phyloP scores from a whole-genome alignment of 2,888 invertebrate genomes.

The Polymixis flavicincta region DNA sequence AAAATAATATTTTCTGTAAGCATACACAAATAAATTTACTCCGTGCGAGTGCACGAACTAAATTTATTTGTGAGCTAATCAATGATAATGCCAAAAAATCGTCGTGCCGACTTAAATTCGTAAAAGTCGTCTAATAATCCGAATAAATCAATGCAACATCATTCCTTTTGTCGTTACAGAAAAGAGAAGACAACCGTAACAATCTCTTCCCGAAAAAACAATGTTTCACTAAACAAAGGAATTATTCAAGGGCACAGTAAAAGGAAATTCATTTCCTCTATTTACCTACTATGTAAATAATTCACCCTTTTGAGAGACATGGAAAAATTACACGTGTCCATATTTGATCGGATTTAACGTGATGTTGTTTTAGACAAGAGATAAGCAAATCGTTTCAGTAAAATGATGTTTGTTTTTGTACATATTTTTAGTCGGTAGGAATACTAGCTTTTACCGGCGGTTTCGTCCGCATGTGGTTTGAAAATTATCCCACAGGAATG shows the following conservation, averaged over 20 bases:
- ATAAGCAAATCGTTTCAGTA: slow-evolving; percentile 16
- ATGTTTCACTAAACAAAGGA: slow-evolving; percentile 32
- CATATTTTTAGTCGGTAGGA: too few relatives aligned
- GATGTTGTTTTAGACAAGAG: slow-evolving; percentile 4
- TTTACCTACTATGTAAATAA: slow-evolving; percentile 46
- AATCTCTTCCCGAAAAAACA: slow-evolving; percentile 3
- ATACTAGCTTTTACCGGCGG: too few relatives aligned
- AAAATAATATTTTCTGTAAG: too few relatives aligned
- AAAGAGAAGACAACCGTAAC: neutral
- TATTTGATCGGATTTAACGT: slow-evolving; percentile 40
- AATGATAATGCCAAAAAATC: too few relatives aligned
- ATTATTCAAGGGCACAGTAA: slow-evolving; percentile 44
- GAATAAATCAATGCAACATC: neutral
- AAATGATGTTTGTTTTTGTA: slow-evolving; percentile 19
- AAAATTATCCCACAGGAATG: too few relatives aligned
- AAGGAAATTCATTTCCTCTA: slow-evolving; percentile 39
- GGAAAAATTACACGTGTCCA: slow-evolving; percentile 37
- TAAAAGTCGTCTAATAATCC: too few relatives aligned
- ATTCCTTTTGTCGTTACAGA: neutral
- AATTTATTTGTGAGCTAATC: too few relatives aligned
- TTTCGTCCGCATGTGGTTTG: too few relatives aligned
- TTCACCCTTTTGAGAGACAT: slow-evolving; percentile 22
- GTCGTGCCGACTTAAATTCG: too few relatives aligned
- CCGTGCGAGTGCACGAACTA: too few relatives aligned
- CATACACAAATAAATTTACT: too few relatives aligned